A percentile compares a stretch with the other conserved stretches of the same genome.
Evolutionary conservation across 2,113 vertebrate species (phyloP).

Genomic region (Propithecus coquereli): DNA sequence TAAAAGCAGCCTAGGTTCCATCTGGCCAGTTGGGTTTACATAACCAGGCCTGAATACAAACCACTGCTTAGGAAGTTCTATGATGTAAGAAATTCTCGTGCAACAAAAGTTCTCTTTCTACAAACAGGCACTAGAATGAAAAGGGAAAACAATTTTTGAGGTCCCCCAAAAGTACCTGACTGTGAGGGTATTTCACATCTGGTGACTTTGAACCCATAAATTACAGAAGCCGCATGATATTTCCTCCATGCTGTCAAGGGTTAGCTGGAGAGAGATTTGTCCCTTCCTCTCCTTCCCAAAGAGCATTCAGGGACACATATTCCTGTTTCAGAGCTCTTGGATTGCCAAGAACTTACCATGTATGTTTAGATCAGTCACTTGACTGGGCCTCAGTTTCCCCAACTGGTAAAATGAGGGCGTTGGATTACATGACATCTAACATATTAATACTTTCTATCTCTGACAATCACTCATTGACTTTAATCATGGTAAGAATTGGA

Average conservation of each 20-base stretch:
- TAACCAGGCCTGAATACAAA: slow-evolving; percentile 54
- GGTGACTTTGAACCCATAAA: slow-evolving; percentile 69
- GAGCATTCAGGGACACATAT: neutral
- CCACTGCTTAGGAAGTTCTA: slow-evolving; percentile 71
- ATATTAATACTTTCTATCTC: neutral
- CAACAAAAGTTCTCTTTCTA: slow-evolving; percentile 78
- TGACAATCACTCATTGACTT: neutral
- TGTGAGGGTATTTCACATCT: slow-evolving; percentile 76
- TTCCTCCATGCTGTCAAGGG: slow-evolving; percentile 43
- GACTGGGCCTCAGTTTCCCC: neutral
- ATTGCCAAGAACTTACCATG: neutral
- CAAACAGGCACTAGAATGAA: slow-evolving; percentile 78
- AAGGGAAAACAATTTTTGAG: slow-evolving; percentile 74
- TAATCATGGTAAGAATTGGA: neutral
- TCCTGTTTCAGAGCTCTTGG: neutral
- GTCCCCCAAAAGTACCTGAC: slow-evolving; percentile 71
- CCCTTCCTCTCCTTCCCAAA: neutral
- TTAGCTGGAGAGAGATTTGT: neutral
- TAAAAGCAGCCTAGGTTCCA: neutral
- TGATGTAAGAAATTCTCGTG: slow-evolving; percentile 78
- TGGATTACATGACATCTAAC: neutral
- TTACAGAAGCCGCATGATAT: slow-evolving; percentile 74
- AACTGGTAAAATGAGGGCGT: neutral
- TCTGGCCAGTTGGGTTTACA: slow-evolving; percentile 66
- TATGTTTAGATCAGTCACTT: neutral